phyloP scores from a whole-genome alignment of 2,113 vertebrate species.

The Sturnira hondurensis region DNA sequence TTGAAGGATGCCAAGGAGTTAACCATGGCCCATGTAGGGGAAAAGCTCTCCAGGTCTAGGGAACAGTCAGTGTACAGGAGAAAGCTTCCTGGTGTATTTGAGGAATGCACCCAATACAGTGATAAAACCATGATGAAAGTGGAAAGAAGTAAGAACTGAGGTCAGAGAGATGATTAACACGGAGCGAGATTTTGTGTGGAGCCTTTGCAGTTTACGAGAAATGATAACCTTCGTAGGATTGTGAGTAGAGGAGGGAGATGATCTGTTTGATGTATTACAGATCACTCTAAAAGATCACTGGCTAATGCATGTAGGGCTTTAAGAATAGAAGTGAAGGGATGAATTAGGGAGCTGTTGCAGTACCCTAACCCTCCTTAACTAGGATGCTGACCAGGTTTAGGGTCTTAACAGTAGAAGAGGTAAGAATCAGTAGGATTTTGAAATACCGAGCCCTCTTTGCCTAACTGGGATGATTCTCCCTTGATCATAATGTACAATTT shows the following conservation, averaged over 20 bases:
- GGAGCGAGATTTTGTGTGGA: background rate
- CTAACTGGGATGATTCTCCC: background rate
- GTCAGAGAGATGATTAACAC: background rate
- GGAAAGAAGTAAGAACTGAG: background rate
- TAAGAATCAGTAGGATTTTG: background rate
- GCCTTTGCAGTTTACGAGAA: background rate
- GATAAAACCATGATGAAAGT: background rate
- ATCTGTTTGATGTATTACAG: background rate
- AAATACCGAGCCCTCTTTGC: background rate
- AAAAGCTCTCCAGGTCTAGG: background rate
- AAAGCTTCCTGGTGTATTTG: background rate
- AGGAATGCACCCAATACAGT: background rate
- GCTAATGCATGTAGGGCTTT: background rate
- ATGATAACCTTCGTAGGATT: background rate
- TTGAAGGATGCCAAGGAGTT: background rate
- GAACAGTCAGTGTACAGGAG: background rate
- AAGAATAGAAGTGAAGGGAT: background rate
- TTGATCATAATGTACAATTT: background rate
- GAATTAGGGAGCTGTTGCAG: background rate
- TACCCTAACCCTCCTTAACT: background rate
- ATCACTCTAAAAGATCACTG: background rate
- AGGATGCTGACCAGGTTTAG: background rate
- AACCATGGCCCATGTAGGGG: too few relatives aligned
- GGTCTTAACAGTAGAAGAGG: background rate
- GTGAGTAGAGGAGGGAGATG: background rate